phyloP scores from a whole-genome alignment of 2,113 vertebrate genomes.

The Chloropsis cyanopogon region DNA sequence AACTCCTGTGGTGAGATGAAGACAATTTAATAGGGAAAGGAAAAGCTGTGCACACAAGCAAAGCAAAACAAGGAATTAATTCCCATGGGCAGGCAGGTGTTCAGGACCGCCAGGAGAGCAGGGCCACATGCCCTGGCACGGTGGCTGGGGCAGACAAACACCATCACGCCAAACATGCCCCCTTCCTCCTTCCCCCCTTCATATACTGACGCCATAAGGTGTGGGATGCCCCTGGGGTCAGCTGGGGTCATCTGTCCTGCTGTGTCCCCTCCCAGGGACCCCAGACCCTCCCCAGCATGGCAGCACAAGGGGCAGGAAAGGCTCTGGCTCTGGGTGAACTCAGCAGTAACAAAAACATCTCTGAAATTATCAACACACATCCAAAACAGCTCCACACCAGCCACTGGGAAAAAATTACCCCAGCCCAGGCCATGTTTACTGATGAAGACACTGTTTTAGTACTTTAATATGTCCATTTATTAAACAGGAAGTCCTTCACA shows the following conservation, averaged over 20 bases:
- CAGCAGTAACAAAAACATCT: neutral
- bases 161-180: neutral
- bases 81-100: neutral
- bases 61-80: neutral
- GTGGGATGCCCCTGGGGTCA: neutral
- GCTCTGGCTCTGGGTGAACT: neutral
- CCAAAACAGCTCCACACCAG: neutral
- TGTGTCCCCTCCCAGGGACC: neutral
- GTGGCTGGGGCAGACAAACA: neutral
- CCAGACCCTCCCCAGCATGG: neutral
- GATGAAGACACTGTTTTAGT: neutral
- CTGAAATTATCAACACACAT: neutral
- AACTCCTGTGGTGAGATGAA: neutral
- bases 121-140: neutral
- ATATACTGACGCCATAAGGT: neutral
- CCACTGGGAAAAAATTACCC: neutral
- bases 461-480: constrained; percentile 72
- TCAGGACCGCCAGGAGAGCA: neutral
- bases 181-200: neutral
- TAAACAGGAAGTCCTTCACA: constrained; percentile 78
- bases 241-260: neutral
- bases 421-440: neutral
- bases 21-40: neutral
- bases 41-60: neutral
- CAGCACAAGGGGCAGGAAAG: neutral